These are phyloP conservation scores for Heliconius aoede DNA, from an alignment of 2,888 invertebrate species.

Conservation along the genomic window DNA sequence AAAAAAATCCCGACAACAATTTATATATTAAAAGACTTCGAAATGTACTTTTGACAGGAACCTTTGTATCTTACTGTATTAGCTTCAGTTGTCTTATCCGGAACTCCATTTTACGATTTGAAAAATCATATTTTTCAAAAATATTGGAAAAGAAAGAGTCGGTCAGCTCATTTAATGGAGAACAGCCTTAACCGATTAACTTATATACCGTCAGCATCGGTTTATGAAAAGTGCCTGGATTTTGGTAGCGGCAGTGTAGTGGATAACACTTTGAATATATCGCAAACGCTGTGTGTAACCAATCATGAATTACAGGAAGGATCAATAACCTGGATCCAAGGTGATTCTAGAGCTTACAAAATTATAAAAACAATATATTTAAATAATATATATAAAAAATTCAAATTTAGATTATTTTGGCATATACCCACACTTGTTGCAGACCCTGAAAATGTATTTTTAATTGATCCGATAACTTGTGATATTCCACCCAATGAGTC, in stretches of 20 bases:
- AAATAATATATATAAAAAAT: no score
- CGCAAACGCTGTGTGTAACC: constrained; percentile 74
- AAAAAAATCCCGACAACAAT: no score
- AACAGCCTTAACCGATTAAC: constrained; percentile 70
- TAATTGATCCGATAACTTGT: constrained; percentile 70
- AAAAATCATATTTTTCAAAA: constrained; percentile 68
- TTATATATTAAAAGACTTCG: no score
- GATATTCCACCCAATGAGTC: constrained; percentile 74
- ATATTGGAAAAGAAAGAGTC: constrained; percentile 62
- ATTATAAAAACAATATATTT: background rate
- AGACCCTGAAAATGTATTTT: constrained; percentile 75
- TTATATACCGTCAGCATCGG: constrained; percentile 72
- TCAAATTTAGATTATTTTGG: background rate
- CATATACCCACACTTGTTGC: background rate
- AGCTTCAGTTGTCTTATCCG: constrained; percentile 66
- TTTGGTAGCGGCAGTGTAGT: constrained; percentile 70
- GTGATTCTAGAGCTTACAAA: constrained; percentile 51
- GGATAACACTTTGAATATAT: constrained; percentile 72
- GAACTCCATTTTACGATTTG: constrained; percentile 62
- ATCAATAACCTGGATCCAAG: constrained; percentile 75
- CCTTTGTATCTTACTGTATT: constrained; percentile 69
- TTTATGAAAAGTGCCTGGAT: constrained; percentile 72
- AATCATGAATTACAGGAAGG: constrained; percentile 74
- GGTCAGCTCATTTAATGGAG: constrained; percentile 71
- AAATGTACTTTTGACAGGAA: constrained; percentile 55